These are phyloP conservation scores for Pinna nobilis DNA, from an alignment of 1,140 invertebrate species.

Conservation along the genomic window DNA sequence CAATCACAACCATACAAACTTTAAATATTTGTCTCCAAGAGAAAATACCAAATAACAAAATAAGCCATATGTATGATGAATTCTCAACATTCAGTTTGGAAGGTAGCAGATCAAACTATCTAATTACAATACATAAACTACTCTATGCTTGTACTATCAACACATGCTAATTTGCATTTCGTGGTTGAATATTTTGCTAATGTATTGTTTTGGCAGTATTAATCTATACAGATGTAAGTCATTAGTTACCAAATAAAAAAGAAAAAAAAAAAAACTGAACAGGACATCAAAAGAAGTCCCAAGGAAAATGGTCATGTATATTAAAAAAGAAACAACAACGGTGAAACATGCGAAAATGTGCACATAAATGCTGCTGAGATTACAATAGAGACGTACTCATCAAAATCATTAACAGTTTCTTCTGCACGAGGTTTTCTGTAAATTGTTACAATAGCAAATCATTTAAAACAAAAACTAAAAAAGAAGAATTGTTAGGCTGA, in stretches of 20 bases:
- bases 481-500: background rate
- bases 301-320: too few species aligned
- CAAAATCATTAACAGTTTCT: conserved; percentile 10
- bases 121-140: too few species aligned
- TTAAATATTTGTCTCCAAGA: too few species aligned
- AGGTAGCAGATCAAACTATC: too few species aligned
- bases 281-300: background rate
- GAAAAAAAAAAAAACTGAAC: background rate
- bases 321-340: too few species aligned
- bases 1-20: too few species aligned
- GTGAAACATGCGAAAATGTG: background rate
- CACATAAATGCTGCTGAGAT: background rate
- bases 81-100: too few species aligned
- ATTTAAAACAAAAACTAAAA: background rate
- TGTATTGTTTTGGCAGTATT: background rate
- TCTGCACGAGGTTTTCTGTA: conserved; percentile 32
- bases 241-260: background rate
- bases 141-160: too few species aligned
- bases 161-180: background rate
- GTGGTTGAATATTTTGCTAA: background rate
- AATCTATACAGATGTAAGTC: background rate
- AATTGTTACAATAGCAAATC: background rate
- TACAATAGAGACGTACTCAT: conserved; percentile 31
- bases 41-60: too few species aligned
- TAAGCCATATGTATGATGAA: too few species aligned